Percentiles rank a stretch among this genome's conserved stretches.
Conservation (phyloP, 2,888 invertebrate genomes). For the Erpobdella octoculata region DNA sequence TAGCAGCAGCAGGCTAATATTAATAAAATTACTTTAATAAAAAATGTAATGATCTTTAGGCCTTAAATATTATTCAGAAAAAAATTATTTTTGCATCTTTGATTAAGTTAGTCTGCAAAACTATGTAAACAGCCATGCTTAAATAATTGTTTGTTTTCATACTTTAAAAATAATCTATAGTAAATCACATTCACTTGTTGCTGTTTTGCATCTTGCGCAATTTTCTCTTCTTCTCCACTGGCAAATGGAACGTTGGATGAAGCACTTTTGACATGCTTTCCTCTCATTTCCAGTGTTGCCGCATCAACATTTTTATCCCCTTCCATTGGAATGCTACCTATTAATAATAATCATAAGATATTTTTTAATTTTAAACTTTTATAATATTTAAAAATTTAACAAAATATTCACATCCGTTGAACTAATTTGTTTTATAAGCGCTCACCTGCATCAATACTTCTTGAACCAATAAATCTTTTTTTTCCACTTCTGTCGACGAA, state of each 20-base stretch:
- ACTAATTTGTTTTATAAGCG: too few species aligned
- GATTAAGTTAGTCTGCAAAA: not conserved
- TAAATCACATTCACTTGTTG: not conserved
- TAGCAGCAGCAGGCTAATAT: not conserved
- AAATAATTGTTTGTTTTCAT: not conserved
- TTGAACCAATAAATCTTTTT: conserved; percentile 32
- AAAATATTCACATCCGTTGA: not conserved
- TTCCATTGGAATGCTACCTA: not conserved
- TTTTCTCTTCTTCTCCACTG: conserved; percentile 34
- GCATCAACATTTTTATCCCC: conserved; percentile 23
- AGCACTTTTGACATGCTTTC: conserved; percentile 29
- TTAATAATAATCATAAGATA: not conserved
- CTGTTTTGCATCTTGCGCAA: not conserved
- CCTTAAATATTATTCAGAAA: not conserved
- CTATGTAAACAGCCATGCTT: not conserved
- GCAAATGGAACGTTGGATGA: conserved; percentile 35
- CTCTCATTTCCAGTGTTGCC: conserved; percentile 37
- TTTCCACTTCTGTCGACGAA: conserved; percentile 62
- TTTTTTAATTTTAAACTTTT: not conserved
- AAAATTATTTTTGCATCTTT: too few species aligned
- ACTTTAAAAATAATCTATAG: not conserved
- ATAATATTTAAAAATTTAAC: not conserved
- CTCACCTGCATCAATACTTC: conserved; percentile 36
- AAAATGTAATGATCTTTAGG: not conserved
- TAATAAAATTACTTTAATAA: not conserved